Conservation (phyloP, 2,113 vertebrate species). For the Corythornis madagascariensis region DNA sequence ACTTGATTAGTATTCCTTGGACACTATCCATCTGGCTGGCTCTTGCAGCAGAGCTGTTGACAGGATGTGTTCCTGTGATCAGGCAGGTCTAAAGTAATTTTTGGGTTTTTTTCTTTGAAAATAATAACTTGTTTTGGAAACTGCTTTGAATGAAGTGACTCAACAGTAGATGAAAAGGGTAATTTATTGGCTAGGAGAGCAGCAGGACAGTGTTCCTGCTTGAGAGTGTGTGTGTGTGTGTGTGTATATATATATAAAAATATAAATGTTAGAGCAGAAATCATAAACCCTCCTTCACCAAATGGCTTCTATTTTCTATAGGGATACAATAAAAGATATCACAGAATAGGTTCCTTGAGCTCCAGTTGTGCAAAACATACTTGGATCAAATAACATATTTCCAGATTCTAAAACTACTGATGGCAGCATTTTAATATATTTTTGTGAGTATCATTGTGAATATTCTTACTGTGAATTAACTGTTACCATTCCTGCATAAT, state of each 20-base stretch:
- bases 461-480: neutral
- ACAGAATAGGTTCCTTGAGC: neutral
- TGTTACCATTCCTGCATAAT: neutral
- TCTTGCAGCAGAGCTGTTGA: conserved; percentile 13
- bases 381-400: neutral
- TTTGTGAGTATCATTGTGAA: too few relatives aligned
- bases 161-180: neutral
- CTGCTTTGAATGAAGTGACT: conserved; percentile 5
- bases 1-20: conserved; percentile 61
- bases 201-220: neutral
- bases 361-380: neutral
- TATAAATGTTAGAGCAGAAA: neutral
- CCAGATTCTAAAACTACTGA: neutral
- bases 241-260: neutral
- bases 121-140: conserved; percentile 7
- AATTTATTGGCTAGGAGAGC: neutral
- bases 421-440: neutral
- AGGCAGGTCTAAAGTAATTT: neutral
- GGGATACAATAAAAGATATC: neutral
- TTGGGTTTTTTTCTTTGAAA: neutral
- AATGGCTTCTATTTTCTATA: neutral
- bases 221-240: neutral
- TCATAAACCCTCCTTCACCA: neutral
- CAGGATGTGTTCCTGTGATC: conserved; percentile 38
- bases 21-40: neutral